Evolutionary conservation across 92 coral and sea anemone genomes (phyloP).

Genomic region (Heteractis magnifica): DNA sequence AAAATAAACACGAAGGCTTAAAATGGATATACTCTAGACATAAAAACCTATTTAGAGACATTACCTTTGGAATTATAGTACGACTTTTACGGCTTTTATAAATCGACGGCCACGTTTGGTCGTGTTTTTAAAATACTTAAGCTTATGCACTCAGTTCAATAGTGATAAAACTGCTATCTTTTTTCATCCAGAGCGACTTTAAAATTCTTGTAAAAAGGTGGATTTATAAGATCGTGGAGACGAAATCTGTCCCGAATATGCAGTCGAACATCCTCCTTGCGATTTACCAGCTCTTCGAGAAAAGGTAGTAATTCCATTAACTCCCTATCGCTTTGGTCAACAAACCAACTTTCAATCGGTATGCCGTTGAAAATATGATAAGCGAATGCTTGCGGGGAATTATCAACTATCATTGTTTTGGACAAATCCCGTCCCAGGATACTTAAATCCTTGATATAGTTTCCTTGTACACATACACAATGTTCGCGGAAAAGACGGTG

Average conservation of each 20-base stretch:
- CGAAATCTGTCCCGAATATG: conserved; percentile 97
- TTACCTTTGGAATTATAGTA: neutral
- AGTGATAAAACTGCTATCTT: neutral
- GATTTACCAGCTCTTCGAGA: conserved; percentile 81
- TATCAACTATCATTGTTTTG: conserved; percentile 99
- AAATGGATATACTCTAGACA: neutral
- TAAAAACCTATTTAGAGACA: conserved; percentile 5
- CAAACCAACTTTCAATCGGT: conserved; percentile 99
- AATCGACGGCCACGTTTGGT: neutral
- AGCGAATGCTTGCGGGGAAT: conserved; percentile 99
- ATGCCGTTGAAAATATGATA: conserved; percentile 98
- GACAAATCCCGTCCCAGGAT: conserved; percentile 96
- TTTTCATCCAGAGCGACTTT: neutral
- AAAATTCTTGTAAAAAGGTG: conserved; percentile 36
- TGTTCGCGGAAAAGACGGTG: conserved; percentile 98
- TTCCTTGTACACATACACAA: conserved; percentile 97
- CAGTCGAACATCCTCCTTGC: conserved; percentile 89
- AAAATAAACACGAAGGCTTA: neutral
- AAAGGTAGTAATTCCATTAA: conserved; percentile 89
- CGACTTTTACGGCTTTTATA: neutral
- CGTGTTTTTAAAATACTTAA: neutral
- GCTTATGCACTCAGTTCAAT: neutral
- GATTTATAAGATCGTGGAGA: conserved; percentile 88
- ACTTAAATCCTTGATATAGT: conserved; percentile 94
- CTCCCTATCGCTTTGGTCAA: conserved; percentile 90